These are phyloP conservation scores for Sipha maydis DNA, from an alignment of 2,888 invertebrate species.

Conservation along the genomic window DNA sequence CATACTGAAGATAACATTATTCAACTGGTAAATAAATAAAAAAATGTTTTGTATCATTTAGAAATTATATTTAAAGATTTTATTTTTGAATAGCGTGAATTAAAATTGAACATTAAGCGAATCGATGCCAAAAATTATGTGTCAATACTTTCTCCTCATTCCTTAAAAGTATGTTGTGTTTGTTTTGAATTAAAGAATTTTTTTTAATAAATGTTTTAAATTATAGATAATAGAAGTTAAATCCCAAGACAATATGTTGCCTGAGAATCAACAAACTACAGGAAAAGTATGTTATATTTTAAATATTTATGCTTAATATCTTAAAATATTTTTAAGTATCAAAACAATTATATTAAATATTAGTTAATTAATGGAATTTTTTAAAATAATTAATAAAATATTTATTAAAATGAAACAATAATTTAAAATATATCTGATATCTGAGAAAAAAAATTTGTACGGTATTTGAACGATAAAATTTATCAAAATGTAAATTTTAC, in stretches of 20 bases:
- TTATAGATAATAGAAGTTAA: background rate
- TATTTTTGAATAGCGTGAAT: conserved; percentile 11
- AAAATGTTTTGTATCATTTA: background rate
- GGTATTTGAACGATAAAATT: too few species aligned
- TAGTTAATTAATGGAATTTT: too few species aligned
- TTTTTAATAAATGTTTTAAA: background rate
- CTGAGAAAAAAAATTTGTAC: too few species aligned
- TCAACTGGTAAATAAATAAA: background rate
- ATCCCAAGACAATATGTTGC: background rate
- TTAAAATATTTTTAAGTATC: background rate
- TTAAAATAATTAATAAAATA: background rate
- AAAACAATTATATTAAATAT: background rate
- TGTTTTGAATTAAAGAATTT: background rate
- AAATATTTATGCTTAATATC: background rate
- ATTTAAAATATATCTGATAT: too few species aligned
- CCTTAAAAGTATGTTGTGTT: conserved; percentile 35
- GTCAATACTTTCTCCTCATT: conserved; percentile 25
- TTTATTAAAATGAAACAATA: too few species aligned
- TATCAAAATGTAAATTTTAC: too few species aligned
- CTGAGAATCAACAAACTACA: background rate
- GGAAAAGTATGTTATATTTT: conserved; percentile 42
- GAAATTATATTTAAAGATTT: background rate
- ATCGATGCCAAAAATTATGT: conserved; percentile 24
- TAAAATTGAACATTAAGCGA: conserved; percentile 53
- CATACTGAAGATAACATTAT: background rate